These are phyloP conservation scores for Nannoperca australis DNA, from an alignment of 2,797 vertebrate species.

Conservation along the genomic window DNA sequence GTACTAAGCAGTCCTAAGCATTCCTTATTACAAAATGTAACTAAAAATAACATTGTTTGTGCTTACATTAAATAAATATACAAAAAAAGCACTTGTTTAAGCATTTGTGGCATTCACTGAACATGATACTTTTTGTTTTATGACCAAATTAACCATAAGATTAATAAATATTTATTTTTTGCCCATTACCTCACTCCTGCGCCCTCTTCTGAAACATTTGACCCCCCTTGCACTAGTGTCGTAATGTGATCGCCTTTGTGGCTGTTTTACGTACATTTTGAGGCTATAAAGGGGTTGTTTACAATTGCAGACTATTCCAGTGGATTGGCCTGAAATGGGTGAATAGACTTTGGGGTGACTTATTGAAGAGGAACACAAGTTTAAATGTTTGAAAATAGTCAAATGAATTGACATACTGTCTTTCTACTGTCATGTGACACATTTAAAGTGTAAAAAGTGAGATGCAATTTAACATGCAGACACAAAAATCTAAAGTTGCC, in stretches of 20 bases:
- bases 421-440: neutral
- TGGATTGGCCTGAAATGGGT: neutral
- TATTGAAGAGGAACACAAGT: neutral
- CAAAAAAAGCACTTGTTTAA: neutral
- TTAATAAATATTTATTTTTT: constrained; percentile 15
- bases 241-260: constrained; percentile 29
- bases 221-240: constrained; percentile 13
- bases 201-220: constrained; percentile 31
- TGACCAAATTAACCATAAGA: neutral
- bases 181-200: neutral
- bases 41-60: neutral
- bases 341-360: neutral
- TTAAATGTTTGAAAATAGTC: neutral
- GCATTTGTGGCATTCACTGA: neutral
- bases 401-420: neutral
- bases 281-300: constrained; percentile 3
- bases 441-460: neutral
- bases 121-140: neutral
- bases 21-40: neutral
- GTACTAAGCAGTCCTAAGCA: constrained; percentile 22
- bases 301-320: neutral
- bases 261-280: constrained; percentile 6
- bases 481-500: neutral
- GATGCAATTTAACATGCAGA: neutral
- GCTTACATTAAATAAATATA: neutral